These are phyloP conservation scores for Dastarcus helophoroides DNA, from an alignment of 2,888 invertebrate species.

Conservation along the genomic window DNA sequence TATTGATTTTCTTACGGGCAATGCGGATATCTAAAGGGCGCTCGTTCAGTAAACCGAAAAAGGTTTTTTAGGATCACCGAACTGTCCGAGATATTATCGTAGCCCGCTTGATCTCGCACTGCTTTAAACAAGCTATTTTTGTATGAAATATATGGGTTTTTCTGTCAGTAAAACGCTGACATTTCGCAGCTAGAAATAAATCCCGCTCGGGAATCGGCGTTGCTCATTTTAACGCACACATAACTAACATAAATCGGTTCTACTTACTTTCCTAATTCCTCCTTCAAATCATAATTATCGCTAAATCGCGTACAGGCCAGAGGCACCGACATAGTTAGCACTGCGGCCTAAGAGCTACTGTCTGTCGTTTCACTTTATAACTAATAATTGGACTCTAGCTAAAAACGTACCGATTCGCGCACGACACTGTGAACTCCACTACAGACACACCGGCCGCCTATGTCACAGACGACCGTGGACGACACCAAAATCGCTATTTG, in stretches of 20 bases:
- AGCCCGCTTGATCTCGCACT: conserved; percentile 9
- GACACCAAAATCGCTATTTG: neutral
- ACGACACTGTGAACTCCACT: neutral
- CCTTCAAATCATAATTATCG: conserved; percentile 99
- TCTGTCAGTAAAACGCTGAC: too few species aligned
- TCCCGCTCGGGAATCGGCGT: conserved; percentile 9
- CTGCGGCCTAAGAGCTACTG: conserved; percentile 31
- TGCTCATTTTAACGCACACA: conserved; percentile 12
- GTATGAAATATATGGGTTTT: too few species aligned
- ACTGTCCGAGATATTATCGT: conserved; percentile 6
- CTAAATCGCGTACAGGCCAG: conserved; percentile 94
- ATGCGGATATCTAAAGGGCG: conserved; percentile 37
- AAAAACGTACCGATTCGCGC: conserved; percentile 7
- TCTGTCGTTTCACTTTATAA: conserved; percentile 23
- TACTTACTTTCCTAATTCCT: conserved; percentile 98
- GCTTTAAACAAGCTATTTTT: too few species aligned
- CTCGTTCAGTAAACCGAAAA: conserved; percentile 11
- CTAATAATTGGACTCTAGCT: conserved; percentile 16
- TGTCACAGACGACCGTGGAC: neutral
- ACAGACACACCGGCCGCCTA: neutral
- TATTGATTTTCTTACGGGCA: conserved; percentile 39
- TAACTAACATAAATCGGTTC: conserved; percentile 16
- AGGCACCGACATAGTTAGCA: conserved; percentile 67
- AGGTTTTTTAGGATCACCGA: conserved; percentile 10
- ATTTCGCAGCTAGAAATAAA: too few species aligned